Evolutionary conservation across 2,113 vertebrate genomes (phyloP).

Genomic region (Conger conger): DNA sequence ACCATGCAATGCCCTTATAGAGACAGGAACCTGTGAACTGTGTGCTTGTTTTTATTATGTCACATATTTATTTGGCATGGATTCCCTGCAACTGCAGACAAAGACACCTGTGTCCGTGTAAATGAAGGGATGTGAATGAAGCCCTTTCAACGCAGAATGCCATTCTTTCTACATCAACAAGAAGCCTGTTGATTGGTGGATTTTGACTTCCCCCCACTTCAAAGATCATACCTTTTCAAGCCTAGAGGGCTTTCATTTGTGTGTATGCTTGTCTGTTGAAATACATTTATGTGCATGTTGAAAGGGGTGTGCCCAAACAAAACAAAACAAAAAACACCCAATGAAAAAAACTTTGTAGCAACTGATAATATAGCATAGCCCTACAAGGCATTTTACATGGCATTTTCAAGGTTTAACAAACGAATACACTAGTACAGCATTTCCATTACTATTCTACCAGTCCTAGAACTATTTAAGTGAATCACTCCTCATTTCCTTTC

Average conservation of each 20-base stretch:
- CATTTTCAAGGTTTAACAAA: background rate
- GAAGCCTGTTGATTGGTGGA: background rate
- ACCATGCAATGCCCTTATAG: background rate
- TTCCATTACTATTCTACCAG: background rate
- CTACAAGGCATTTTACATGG: background rate
- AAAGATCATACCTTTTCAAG: conserved; percentile 1
- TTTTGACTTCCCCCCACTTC: background rate
- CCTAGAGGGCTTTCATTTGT: conserved; percentile 8
- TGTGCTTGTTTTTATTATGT: conserved; percentile 18
- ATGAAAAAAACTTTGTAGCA: background rate
- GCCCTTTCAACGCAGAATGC: conserved; percentile 1
- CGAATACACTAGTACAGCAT: background rate
- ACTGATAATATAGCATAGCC: background rate
- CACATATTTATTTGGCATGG: conserved; percentile 21
- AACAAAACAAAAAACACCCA: background rate
- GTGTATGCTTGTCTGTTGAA: background rate
- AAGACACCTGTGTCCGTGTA: conserved; percentile 32
- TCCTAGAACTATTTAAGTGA: background rate
- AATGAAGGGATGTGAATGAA: background rate
- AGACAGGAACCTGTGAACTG: background rate
- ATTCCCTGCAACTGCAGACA: conserved; percentile 26
- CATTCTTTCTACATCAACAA: conserved; percentile 5
- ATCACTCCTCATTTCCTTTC: background rate
- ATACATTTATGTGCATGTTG: background rate
- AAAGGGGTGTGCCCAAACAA: background rate